phyloP scores from a whole-genome alignment of 2,888 invertebrate species.

The Pammene fasciana region DNA sequence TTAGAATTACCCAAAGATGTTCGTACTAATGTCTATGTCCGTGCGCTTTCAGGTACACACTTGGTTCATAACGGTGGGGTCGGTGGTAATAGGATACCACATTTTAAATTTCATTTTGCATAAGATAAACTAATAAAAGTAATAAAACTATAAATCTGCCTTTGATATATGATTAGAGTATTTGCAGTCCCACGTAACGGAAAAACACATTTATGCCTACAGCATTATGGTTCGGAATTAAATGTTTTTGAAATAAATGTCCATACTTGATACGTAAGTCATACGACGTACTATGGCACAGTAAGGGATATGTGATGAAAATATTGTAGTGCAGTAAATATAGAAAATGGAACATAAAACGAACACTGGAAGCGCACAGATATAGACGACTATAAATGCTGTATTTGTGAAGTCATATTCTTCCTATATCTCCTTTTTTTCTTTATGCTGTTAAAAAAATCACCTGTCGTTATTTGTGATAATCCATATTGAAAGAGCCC shows the following conservation, averaged over 20 bases:
- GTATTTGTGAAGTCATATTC: slow-evolving; percentile 1
- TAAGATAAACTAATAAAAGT: neutral
- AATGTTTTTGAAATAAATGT: too few relatives aligned
- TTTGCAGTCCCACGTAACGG: neutral
- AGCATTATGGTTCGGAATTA: too few relatives aligned
- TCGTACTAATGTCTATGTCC: neutral
- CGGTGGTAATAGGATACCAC: neutral
- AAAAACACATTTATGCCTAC: neutral
- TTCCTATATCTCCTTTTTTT: too few relatives aligned
- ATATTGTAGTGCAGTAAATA: slow-evolving; percentile 2
- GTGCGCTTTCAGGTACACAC: slow-evolving; percentile 11
- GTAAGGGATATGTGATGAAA: neutral
- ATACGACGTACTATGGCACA: neutral
- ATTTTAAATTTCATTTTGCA: neutral
- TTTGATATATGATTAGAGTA: neutral
- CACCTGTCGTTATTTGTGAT: too few relatives aligned
- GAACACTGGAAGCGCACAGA: slow-evolving; percentile 20
- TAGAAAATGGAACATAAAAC: neutral
- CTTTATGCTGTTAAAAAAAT: too few relatives aligned
- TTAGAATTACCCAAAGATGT: neutral
- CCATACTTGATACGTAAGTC: neutral
- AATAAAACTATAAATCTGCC: neutral
- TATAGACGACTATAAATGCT: slow-evolving; percentile 20
- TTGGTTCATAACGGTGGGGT: neutral
- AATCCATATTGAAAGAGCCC: too few relatives aligned